phyloP scores from a whole-genome alignment of 2,797 vertebrate genomes.

The Lagodon rhomboides region DNA sequence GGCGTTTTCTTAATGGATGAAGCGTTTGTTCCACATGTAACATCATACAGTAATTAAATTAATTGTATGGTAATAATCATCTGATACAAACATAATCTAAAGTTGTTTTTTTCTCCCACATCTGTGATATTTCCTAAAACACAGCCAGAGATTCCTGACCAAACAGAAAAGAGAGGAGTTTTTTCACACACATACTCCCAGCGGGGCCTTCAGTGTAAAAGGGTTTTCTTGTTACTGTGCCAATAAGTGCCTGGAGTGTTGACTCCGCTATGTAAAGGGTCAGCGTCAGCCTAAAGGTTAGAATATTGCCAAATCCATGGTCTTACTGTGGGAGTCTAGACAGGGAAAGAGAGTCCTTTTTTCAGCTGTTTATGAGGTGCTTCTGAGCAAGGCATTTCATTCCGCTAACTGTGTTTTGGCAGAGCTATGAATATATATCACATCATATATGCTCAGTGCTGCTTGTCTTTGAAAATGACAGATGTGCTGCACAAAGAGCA shows the following conservation, averaged over 20 bases:
- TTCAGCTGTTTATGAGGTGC: slow-evolving; percentile 27
- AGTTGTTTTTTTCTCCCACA: slow-evolving; percentile 2
- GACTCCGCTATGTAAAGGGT: slow-evolving; percentile 34
- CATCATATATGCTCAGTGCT: background rate
- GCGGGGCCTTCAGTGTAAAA: slow-evolving; percentile 54
- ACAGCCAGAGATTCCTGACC: slow-evolving; percentile 7
- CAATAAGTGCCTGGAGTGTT: slow-evolving; percentile 58
- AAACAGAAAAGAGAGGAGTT: background rate
- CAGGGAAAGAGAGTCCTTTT: background rate
- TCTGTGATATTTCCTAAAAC: slow-evolving; percentile 30
- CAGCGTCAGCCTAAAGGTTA: slow-evolving; percentile 44
- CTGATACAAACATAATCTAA: slow-evolving; percentile 1
- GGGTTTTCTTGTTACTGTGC: slow-evolving; percentile 70
- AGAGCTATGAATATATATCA: background rate
- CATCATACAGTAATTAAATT: background rate
- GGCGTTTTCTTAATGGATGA: background rate
- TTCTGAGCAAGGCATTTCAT: slow-evolving; percentile 34
- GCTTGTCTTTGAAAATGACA: slow-evolving; percentile 2
- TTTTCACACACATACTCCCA: slow-evolving; percentile 36
- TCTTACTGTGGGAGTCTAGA: slow-evolving; percentile 20
- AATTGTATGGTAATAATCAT: background rate
- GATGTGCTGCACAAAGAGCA: slow-evolving; percentile 2
- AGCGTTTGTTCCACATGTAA: slow-evolving; percentile 19
- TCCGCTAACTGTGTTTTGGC: background rate
- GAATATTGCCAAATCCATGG: slow-evolving; percentile 10